phyloP scores from a whole-genome alignment of 1,140 invertebrate species.

The Leptinotarsa undecemlineata region DNA sequence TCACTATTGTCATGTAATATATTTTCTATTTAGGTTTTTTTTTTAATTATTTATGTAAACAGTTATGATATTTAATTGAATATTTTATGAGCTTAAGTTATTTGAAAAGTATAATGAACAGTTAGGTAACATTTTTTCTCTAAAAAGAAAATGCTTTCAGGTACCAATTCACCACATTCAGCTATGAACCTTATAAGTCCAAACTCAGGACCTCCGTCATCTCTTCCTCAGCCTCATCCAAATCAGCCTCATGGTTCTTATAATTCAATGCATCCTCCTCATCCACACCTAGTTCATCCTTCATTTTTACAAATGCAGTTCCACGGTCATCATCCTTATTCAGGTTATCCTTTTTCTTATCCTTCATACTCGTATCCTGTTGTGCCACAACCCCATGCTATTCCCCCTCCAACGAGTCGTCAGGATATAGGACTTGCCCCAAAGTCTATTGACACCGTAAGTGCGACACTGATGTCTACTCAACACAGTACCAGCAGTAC shows the following conservation, averaged over 20 bases:
- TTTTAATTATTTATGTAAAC: too few relatives aligned
- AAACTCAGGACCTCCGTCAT: conserved; percentile 60
- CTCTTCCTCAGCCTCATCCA: conserved; percentile 70
- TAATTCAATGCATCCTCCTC: conserved; percentile 61
- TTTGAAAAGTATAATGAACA: too few relatives aligned
- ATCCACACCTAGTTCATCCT: conserved; percentile 69
- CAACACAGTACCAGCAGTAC: conserved; percentile 66
- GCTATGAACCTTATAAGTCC: conserved; percentile 66
- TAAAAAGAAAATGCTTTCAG: conserved; percentile 18
- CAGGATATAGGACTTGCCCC: conserved; percentile 51
- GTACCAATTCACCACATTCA: conserved; percentile 59
- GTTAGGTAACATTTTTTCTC: too few relatives aligned
- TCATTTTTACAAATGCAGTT: conserved; percentile 50
- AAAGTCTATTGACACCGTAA: conserved; percentile 63
- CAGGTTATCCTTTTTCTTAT: conserved; percentile 57
- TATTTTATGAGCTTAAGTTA: too few relatives aligned
- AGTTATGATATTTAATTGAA: too few relatives aligned
- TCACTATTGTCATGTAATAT: too few relatives aligned
- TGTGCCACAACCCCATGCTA: conserved; percentile 71
- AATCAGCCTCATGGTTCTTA: conserved; percentile 62
- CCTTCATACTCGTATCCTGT: conserved; percentile 71
- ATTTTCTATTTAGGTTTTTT: too few relatives aligned
- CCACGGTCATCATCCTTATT: conserved; percentile 52
- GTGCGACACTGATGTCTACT: conserved; percentile 71
- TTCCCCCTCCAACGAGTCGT: conserved; percentile 65